These are phyloP conservation scores for Alfaro cultratus DNA, from an alignment of 2,797 vertebrate species.

Conservation along the genomic window DNA sequence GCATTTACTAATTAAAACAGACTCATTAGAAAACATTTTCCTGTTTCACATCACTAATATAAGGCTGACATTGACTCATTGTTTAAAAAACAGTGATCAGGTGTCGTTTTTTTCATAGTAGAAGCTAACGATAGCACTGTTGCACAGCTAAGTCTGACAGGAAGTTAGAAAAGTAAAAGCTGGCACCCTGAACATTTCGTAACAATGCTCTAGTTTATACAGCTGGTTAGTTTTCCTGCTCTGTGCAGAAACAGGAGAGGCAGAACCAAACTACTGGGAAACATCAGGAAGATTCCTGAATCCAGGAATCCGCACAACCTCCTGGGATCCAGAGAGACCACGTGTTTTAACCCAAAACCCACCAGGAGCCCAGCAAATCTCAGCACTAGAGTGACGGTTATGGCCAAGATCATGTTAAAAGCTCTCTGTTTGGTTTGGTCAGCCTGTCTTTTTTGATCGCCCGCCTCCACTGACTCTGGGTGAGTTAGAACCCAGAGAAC, in stretches of 20 bases:
- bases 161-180: neutral
- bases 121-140: neutral
- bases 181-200: neutral
- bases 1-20: neutral
- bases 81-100: neutral
- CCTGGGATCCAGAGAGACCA: neutral
- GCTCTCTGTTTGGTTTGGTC: constrained; percentile 35
- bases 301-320: neutral
- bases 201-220: neutral
- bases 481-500: constrained; percentile 20
- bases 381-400: neutral
- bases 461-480: constrained; percentile 7
- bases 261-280: constrained; percentile 15
- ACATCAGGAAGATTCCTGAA: neutral
- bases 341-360: neutral
- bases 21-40: neutral
- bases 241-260: constrained; percentile 19
- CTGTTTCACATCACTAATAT: neutral
- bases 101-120: neutral
- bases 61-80: neutral
- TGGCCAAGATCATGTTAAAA: constrained; percentile 1
- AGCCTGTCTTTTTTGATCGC: neutral
- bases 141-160: neutral
- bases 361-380: neutral
- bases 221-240: constrained; percentile 1